Evolutionary conservation across 2,113 vertebrate species (phyloP), one percentile per base, ranked within the genome.

Genomic region (Galemys pyrenaicus): DNA sequence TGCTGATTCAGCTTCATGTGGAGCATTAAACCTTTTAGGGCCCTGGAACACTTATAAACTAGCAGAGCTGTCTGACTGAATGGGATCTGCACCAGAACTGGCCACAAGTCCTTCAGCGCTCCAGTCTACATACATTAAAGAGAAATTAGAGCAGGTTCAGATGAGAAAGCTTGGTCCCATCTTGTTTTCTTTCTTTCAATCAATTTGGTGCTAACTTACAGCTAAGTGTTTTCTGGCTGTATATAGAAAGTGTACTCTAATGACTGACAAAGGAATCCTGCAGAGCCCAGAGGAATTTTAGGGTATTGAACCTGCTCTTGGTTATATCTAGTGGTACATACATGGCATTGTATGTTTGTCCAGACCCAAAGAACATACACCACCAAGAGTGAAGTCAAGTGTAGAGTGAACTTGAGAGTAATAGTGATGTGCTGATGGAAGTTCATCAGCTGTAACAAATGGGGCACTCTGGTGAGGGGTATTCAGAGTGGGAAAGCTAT

Each of bases 1-100:
- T 9, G 0, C 35, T 56, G 37, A 32, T 30, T 22, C 16, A 26
- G 60, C 37, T 35, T 8, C 19, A 0, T 6, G 2, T 4, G 7
- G 35, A 56, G 16, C 35, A 44, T 60, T 39, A 41, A 67, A 39
- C 83, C 62, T 58, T 37, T 22, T 5, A 68, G 67, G 12, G 74
- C 11, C 60, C 64, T 20, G 54, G 91, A 75, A 37, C 6, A 60
- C 39, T 35, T 62, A 0, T 4, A 35, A 87, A 70, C 67, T 56
- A 37, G 32, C 20, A 78, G 64, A n/a, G 64, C 15, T 49, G 5
- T 71, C 77, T 68, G 70, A 8, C 26, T 86, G 30, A n/a, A 0
- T 32, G 41, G 74, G 46, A 35, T 74, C 54, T 41, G 9, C 28
- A 70, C 58, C 24, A 41, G 6, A 30, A 26, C 1, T 46, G 87